Conservation (phyloP, 2,888 invertebrate species). For the Lepidochrysops patricia region DNA sequence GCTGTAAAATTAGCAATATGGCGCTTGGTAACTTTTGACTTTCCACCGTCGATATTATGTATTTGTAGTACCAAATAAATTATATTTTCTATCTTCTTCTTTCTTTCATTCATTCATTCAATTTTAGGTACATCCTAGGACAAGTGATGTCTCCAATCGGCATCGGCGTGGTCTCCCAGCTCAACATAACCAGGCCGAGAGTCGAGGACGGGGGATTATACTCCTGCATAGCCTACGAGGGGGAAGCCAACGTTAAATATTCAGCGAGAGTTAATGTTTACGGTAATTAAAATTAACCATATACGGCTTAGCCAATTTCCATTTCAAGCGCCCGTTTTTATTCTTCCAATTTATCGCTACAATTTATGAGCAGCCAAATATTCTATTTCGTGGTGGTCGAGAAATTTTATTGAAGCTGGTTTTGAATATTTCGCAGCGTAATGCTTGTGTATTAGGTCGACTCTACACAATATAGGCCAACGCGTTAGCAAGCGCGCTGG, state of each 20-base stretch:
- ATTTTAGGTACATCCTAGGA: slow-evolving; percentile 52
- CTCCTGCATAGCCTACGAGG: slow-evolving; percentile 70
- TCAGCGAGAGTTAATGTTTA: slow-evolving; percentile 66
- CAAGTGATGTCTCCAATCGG: slow-evolving; percentile 62
- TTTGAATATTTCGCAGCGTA: too few relatives aligned
- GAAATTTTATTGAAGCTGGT: too few relatives aligned
- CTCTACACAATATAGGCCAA: too few relatives aligned
- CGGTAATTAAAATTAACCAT: slow-evolving; percentile 40
- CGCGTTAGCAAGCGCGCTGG: too few relatives aligned
- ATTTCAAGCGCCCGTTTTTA: neutral
- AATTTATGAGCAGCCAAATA: neutral
- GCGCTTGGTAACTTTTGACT: too few relatives aligned
- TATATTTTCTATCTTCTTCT: too few relatives aligned
- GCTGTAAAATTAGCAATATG: too few relatives aligned
- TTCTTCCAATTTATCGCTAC: neutral
- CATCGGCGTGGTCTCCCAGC: slow-evolving; percentile 53
- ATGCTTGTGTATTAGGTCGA: too few relatives aligned
- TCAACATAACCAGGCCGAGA: slow-evolving; percentile 69
- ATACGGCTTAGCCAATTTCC: neutral
- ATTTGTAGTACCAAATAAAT: too few relatives aligned
- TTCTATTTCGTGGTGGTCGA: neutral
- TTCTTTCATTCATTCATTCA: too few relatives aligned
- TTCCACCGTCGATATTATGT: too few relatives aligned
- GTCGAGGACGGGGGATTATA: slow-evolving; percentile 77
- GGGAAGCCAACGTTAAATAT: slow-evolving; percentile 45